These are phyloP conservation scores for Diaperis boleti DNA, from an alignment of 2,888 invertebrate species.

Conservation along the genomic window DNA sequence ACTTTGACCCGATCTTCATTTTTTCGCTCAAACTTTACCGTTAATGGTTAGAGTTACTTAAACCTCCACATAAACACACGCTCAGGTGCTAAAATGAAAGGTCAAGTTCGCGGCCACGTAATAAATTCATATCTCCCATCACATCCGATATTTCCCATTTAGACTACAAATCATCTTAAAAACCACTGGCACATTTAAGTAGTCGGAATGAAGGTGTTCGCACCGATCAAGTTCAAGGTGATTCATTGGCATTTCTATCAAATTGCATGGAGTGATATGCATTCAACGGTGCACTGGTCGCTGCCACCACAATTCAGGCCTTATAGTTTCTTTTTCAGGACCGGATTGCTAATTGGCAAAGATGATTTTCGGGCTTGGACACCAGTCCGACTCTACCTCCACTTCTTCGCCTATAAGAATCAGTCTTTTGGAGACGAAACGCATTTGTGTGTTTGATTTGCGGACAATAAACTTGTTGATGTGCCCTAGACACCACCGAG, in stretches of 20 bases:
- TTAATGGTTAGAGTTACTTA: not conserved
- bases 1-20: not conserved
- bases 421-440: conserved; percentile 49
- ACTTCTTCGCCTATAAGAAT: conserved; percentile 54
- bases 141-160: no score
- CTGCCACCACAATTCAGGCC: not conserved
- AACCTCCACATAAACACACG: not conserved
- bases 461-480: conserved; percentile 2
- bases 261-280: conserved; percentile 37
- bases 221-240: conserved; percentile 60
- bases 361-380: conserved; percentile 33
- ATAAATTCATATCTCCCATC: not conserved
- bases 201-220: not conserved
- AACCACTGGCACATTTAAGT: not conserved
- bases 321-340: conserved; percentile 34
- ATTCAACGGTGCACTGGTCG: conserved; percentile 31
- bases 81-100: conserved; percentile 18
- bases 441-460: conserved; percentile 51
- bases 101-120: conserved; percentile 35
- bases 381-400: conserved; percentile 38
- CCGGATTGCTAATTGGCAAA: conserved; percentile 31
- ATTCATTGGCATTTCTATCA: conserved; percentile 58
- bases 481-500: conserved; percentile 5
- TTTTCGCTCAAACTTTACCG: not conserved
- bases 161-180: no score